phyloP scores from a whole-genome alignment of 2,888 invertebrate species.

The Labia minor region DNA sequence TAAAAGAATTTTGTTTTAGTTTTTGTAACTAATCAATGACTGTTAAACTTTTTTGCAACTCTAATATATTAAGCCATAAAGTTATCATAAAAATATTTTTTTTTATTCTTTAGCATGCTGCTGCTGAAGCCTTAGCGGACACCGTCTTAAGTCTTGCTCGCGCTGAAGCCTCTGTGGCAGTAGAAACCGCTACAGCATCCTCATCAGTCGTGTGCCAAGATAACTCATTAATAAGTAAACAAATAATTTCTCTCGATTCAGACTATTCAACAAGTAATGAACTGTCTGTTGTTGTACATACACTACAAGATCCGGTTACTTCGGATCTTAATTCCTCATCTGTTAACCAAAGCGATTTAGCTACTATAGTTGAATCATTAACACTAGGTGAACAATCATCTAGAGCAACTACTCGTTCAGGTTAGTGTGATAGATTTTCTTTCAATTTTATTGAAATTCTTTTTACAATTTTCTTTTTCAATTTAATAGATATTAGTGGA shows the following conservation, averaged over 20 bases:
- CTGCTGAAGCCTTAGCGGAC: conserved; percentile 82
- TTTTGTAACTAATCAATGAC: too few species aligned
- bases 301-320: conserved; percentile 46
- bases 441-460: background rate
- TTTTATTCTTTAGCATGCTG: conserved; percentile 42
- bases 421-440: too few species aligned
- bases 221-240: background rate
- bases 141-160: conserved; percentile 62
- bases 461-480: background rate
- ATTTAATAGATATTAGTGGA: background rate
- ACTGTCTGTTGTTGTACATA: conserved; percentile 47
- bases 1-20: too few species aligned
- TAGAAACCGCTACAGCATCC: conserved; percentile 34
- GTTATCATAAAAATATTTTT: too few species aligned
- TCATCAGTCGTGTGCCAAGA: too few species aligned
- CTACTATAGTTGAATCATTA: conserved; percentile 75
- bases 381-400: conserved; percentile 45
- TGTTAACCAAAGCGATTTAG: conserved; percentile 54
- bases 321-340: conserved; percentile 53
- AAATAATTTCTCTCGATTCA: background rate
- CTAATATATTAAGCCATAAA: background rate
- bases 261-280: conserved; percentile 33
- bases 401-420: background rate
- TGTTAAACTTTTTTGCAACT: too few species aligned
- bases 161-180: conserved; percentile 55